phyloP scores from a whole-genome alignment of 2,797 vertebrate genomes.

The Psittacula derbiana region DNA sequence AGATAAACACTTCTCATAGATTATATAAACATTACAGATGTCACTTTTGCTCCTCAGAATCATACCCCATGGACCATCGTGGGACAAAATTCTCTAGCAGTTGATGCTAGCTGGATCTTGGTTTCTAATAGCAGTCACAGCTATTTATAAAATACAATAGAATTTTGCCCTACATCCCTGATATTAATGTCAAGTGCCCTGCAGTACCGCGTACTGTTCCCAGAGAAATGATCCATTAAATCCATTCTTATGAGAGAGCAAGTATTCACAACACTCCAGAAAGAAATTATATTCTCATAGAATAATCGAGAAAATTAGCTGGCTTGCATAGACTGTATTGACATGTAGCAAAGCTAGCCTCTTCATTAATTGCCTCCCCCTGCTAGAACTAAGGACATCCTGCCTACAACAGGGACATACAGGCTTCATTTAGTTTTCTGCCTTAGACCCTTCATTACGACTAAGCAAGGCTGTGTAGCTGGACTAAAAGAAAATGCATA shows the following conservation, averaged over 20 bases:
- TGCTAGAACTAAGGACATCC: neutral
- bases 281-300: neutral
- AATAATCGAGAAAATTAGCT: neutral
- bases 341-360: neutral
- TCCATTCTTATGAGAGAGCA: neutral
- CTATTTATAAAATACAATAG: neutral
- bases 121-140: neutral
- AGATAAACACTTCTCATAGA: neutral
- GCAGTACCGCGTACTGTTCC: neutral
- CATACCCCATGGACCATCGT: neutral
- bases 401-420: neutral
- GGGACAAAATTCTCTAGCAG: neutral
- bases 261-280: slow-evolving; percentile 21
- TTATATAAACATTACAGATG: neutral
- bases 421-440: neutral
- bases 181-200: slow-evolving; percentile 42
- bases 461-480: neutral
- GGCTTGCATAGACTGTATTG: neutral
- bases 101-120: neutral
- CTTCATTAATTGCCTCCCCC: neutral
- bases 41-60: neutral
- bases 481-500: neutral
- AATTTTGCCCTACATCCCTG: slow-evolving; percentile 19
- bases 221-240: slow-evolving; percentile 49
- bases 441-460: neutral